phyloP scores from a whole-genome alignment of 1,140 invertebrate genomes.

The Tachypleus tridentatus region DNA sequence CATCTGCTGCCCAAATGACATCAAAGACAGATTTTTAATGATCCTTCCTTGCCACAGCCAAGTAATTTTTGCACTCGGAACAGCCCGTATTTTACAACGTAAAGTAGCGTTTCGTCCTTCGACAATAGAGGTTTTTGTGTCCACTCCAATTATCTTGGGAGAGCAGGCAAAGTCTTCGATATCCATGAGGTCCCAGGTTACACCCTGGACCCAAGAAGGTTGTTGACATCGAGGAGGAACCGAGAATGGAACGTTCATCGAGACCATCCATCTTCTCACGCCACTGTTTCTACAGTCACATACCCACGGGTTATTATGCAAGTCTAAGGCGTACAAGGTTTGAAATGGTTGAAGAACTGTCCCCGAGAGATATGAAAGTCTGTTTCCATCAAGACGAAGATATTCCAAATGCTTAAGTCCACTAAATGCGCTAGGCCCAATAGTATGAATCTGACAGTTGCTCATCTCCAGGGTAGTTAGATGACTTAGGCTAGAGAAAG shows the following conservation, averaged over 20 bases:
- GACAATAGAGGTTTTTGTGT: conserved; percentile 27
- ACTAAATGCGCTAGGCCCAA: conserved; percentile 51
- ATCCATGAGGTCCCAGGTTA: conserved; percentile 52
- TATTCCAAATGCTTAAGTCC: conserved; percentile 61
- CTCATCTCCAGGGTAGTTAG: conserved; percentile 58
- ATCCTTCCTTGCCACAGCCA: conserved; percentile 78
- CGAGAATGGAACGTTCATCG: conserved; percentile 53
- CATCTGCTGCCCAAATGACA: conserved; percentile 46
- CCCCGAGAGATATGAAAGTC: conserved; percentile 42
- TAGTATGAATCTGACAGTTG: conserved; percentile 47
- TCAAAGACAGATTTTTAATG: conserved; percentile 53
- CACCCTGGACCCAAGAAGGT: conserved; percentile 51
- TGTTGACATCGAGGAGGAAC: conserved; percentile 54
- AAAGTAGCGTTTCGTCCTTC: conserved; percentile 48
- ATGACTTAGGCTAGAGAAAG: conserved; percentile 52
- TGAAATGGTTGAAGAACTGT: conserved; percentile 20
- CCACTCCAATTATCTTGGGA: conserved; percentile 55
- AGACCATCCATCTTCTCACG: conserved; percentile 60
- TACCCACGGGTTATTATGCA: conserved; percentile 77
- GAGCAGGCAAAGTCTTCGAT: conserved; percentile 64
- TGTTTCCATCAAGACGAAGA: conserved; percentile 68
- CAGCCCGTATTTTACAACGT: conserved; percentile 61
- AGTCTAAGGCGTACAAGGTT: conserved; percentile 29
- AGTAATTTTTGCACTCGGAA: conserved; percentile 62
- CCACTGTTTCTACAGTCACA: conserved; percentile 70